These are phyloP conservation scores for Malurus cyaneus DNA, from an alignment of 2,113 vertebrate species.

Conservation along the genomic window DNA sequence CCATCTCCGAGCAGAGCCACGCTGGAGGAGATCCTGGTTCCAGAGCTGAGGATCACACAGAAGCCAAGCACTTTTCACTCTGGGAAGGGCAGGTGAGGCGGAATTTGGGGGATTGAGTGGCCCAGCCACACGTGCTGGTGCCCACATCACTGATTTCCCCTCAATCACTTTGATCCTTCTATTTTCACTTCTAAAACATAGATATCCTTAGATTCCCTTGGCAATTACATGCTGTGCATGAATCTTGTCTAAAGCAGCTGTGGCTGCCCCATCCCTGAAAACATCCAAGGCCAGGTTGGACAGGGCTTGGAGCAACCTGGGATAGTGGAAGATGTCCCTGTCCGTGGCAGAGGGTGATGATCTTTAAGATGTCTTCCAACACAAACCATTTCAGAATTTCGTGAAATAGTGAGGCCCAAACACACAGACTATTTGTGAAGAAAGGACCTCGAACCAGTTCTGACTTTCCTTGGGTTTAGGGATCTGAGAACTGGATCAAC, in stretches of 20 bases:
- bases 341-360: not conserved
- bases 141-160: not conserved
- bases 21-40: not conserved
- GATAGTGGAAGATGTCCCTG: not conserved
- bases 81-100: not conserved
- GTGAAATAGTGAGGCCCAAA: not conserved
- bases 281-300: not conserved
- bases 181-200: rapidly evolving
- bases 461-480: not conserved
- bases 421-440: rapidly evolving
- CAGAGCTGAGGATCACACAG: not conserved
- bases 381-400: not conserved
- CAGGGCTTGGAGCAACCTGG: rapidly evolving
- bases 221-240: rapidly evolving
- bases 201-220: not conserved
- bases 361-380: not conserved
- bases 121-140: too few relatives aligned
- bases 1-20: not conserved
- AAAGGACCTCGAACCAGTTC: rapidly evolving
- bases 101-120: rapidly evolving
- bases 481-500: not conserved
- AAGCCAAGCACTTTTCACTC: not conserved
- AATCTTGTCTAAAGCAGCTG: not conserved
- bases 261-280: not conserved
- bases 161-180: not conserved